Conservation (phyloP, 2,113 vertebrate genomes). For the Narcine bancroftii region DNA sequence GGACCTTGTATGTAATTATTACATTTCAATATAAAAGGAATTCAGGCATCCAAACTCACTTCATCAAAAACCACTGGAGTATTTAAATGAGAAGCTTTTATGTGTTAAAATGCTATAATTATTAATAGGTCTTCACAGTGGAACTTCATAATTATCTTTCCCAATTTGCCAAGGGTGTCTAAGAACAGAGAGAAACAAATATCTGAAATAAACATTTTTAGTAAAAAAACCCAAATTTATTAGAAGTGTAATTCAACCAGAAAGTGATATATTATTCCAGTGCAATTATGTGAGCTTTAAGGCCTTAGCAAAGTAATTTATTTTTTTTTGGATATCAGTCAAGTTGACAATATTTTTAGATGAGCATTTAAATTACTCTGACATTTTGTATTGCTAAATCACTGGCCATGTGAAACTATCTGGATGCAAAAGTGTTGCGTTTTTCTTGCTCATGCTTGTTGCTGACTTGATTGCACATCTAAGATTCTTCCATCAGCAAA, state of each 20-base stretch:
- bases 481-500: background rate
- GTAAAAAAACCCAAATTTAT: background rate
- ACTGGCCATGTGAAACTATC: background rate
- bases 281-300: background rate
- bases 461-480: background rate
- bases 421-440: background rate
- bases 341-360: background rate
- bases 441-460: background rate
- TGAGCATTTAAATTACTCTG: background rate
- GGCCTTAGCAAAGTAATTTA: background rate
- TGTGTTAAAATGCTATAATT: background rate
- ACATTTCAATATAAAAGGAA: background rate
- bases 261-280: background rate
- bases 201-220: background rate
- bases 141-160: background rate
- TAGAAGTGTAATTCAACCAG: background rate
- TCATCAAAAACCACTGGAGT: too few species aligned
- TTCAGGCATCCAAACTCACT: background rate
- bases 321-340: background rate
- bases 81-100: background rate
- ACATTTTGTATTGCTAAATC: background rate
- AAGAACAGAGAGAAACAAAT: background rate
- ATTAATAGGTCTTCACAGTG: background rate
- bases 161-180: background rate
- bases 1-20: background rate